Evolutionary conservation across 2,797 vertebrate genomes (phyloP).

Genomic region (Acropternis orthonyx): DNA sequence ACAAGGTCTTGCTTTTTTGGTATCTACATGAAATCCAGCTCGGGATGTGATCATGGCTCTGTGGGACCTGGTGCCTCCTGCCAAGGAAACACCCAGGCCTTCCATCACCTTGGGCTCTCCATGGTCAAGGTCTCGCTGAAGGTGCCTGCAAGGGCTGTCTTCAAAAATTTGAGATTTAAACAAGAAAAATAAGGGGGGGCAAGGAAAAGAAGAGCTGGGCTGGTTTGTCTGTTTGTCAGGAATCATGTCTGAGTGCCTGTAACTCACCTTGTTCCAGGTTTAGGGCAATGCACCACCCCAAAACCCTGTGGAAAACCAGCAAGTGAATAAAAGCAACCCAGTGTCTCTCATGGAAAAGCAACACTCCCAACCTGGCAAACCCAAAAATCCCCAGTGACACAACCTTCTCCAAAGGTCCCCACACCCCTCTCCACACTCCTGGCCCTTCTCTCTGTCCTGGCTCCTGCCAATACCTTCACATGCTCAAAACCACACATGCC

Average conservation of each 20-base stretch:
- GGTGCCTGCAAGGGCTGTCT: neutral
- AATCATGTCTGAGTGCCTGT: rapidly evolving
- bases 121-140: neutral
- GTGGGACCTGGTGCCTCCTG: rapidly evolving
- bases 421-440: rapidly evolving
- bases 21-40: neutral
- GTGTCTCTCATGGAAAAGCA: neutral
- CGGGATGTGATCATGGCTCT: rapidly evolving
- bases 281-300: neutral
- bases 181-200: neutral
- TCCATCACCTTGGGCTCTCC: neutral
- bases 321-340: neutral
- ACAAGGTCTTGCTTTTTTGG: neutral
- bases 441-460: neutral
- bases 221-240: neutral
- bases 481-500: neutral
- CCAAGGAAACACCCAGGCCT: neutral
- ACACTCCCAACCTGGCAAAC: neutral
- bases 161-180: neutral
- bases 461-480: neutral
- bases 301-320: rapidly evolving
- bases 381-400: rapidly evolving
- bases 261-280: neutral
- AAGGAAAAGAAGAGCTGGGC: neutral
- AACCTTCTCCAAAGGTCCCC: neutral